Conservation (phyloP, 2,797 vertebrate species). For the Acanthornis magna region DNA sequence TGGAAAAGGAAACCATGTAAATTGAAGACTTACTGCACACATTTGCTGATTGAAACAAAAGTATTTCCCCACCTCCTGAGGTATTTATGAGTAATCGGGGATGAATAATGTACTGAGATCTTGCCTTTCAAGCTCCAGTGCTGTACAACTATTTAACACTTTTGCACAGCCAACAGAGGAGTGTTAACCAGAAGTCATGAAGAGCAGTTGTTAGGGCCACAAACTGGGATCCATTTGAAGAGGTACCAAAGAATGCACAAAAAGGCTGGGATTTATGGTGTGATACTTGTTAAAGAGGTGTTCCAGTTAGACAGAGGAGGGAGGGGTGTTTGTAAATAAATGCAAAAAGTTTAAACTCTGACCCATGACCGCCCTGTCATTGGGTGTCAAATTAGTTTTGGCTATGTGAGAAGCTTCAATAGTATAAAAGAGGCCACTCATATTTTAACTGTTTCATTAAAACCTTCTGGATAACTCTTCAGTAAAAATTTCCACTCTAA, state of each 20-base stretch:
- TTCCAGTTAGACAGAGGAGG: not conserved
- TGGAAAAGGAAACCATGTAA: not conserved
- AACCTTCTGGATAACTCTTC: not conserved
- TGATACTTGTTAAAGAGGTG: not conserved
- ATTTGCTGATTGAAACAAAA: conserved; percentile 16
- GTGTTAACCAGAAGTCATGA: not conserved
- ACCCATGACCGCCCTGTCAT: not conserved
- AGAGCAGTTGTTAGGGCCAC: not conserved
- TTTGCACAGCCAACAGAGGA: not conserved
- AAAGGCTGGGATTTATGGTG: not conserved
- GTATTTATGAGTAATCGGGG: not conserved
- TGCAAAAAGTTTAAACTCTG: not conserved
- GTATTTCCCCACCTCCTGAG: not conserved
- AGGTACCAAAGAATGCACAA: conserved; percentile 12
- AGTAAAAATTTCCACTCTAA: not conserved
- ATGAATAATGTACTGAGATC: not conserved
- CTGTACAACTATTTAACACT: not conserved
- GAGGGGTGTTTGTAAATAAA: conserved; percentile 30
- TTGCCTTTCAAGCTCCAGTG: not conserved
- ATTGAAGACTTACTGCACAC: not conserved
- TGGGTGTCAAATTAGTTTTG: not conserved
- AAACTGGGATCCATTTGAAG: not conserved
- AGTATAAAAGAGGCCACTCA: not conserved
- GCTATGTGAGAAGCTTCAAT: not conserved
- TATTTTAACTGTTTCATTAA: not conserved